Base-by-base conservation (phyloP, 1,140 invertebrate genomes). In the Anoplolepis gracilipes region DNA sequence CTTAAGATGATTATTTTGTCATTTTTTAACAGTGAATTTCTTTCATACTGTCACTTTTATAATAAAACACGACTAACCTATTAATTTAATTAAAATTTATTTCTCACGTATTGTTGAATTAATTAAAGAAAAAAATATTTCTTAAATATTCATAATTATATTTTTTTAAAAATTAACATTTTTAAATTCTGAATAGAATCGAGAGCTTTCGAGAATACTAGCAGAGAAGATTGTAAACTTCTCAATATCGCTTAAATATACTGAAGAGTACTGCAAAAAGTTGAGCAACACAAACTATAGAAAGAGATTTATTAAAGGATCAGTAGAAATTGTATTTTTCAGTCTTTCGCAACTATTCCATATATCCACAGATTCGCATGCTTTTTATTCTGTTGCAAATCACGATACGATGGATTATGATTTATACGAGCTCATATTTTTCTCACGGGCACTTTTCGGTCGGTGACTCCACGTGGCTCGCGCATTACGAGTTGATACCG, bases 341-440 rank as follows among this genome's bases (percentile, higher is more conserved):
- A 39, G 25, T 61, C 33, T 2, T 42, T 77, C 11, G 36, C 57
- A 30, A 46, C 22, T 25, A 33, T 3, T 61, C 25, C 28, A 25
- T 28, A 28, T 13, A 16, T 61, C 25, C 28, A 25, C 59, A 28
- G 28, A 16, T 62, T 33, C 28, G 28, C 59, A 46, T 11, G 11
- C 46, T 30, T 39, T 77, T 16, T 16, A 30, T 46, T 42, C 53
- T 39, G 19, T 33, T 13, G 39, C 36, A 28, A 49, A 25, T 36
- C 33, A 42, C 13, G 36, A 55, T 73, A 33, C 16, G 28, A 75
- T 36, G 53, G 72, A 75, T 75, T 75, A 75, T 75, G 53, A 64
- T 78, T 78, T 67, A 65, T 49, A 25, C 76, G 19, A 65, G 30
- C 28, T 67, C 62, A 2, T 67, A 36, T 53, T 67, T 67, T 79